These are phyloP conservation scores for Cephus cinctus DNA, from an alignment of 1,140 invertebrate species.

Conservation along the genomic window DNA sequence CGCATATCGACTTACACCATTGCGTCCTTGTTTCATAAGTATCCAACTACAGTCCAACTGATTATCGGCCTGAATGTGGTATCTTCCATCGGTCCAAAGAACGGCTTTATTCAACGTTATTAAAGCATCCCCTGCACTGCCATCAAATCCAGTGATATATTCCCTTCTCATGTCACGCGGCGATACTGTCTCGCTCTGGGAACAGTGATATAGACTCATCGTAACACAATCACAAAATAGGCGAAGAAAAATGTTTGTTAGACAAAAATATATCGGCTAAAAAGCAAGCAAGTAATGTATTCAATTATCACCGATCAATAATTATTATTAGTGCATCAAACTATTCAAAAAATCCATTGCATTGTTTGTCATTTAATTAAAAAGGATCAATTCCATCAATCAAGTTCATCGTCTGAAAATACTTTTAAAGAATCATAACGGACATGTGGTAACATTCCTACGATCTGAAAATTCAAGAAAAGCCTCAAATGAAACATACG, in stretches of 20 bases:
- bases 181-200: conserved; percentile 66
- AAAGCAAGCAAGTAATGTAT: no score
- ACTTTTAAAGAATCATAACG: conserved; percentile 30
- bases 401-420: no score
- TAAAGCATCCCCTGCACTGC: conserved; percentile 76
- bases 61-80: conserved; percentile 74
- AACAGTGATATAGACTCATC: no score
- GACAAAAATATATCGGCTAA: no score
- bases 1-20: conserved; percentile 44
- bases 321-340: no score
- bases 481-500: no score
- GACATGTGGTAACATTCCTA: conserved; percentile 26
- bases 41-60: conserved; percentile 79
- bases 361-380: no score
- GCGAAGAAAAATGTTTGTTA: no score
- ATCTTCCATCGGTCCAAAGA: conserved; percentile 88
- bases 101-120: conserved; percentile 74
- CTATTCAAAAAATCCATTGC: no score
- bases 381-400: no score
- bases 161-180: conserved; percentile 74
- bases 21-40: conserved; percentile 70
- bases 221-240: no score
- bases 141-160: conserved; percentile 86
- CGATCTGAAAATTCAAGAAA: conserved; percentile 35
- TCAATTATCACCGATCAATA: no score